Evolutionary conservation across 1,140 invertebrate species (phyloP), one percentile per base, ranked within the genome.

Genomic region (Aphelenchoides fujianensis): DNA sequence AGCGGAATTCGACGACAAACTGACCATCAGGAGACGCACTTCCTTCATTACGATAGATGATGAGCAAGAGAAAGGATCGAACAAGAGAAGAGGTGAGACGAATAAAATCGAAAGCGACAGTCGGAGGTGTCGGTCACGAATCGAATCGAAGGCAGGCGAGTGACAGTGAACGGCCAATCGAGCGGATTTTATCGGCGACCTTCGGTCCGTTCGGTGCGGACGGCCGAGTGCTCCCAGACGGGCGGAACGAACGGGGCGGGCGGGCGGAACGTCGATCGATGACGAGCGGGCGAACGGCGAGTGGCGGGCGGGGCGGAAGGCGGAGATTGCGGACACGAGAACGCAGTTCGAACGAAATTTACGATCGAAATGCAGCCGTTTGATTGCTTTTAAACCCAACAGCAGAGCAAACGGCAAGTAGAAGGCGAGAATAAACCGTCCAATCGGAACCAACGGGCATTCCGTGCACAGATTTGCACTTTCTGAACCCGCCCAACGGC

Each of bases 1-100:
- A 41, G n/a, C 36, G n/a, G 37, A 61, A 61, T 48, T 59, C 23
- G 34, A 59, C 34, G 12, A 19, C 55, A 23, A 59, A 59, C 55
- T 7, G 34, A 59, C 55, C 5, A 59, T 7, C 28, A 59, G 5
- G 41, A 48, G 41, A 48, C 41, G 41, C 12, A 48, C 41, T 48
- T 48, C 41, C 23, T 48, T 48, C 41, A 48, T 48, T 48, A 48
- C 41, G 41, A 48, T 23, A 16, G 23, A 23, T 48, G 41, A 48
- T 16, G 41, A 48, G 41, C 41, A 48, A 12, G 41, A 48, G 41
- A 48, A n/a, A n/a, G n/a, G n/a, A n/a, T n/a, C n/a, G n/a, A n/a
- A n/a, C n/a, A n/a, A n/a, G n/a, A n/a, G n/a, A n/a, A n/a, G n/a
- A n/a, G n/a, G n/a, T n/a, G n/a, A n/a, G n/a, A n/a, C n/a, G n/a